Evolutionary conservation across 2,113 vertebrate genomes (phyloP).

Genomic region (Acinonyx jubatus): DNA sequence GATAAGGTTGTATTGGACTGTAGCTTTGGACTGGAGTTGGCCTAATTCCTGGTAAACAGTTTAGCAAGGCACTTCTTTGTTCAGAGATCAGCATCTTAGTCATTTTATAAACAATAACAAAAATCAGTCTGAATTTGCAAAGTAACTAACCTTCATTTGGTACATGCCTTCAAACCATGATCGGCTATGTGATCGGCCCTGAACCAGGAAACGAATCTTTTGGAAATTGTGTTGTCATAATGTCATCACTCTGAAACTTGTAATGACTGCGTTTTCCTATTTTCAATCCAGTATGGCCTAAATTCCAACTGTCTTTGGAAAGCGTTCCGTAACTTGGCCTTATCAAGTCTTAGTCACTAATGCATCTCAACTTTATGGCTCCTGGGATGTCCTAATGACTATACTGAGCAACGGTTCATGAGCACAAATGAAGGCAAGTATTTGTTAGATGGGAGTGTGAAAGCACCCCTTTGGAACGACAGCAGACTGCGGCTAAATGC

Average conservation of each 20-base stretch:
- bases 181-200: not conserved
- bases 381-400: not conserved
- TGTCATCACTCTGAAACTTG: not conserved
- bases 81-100: not conserved
- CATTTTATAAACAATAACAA: not conserved
- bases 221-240: not conserved
- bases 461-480: not conserved
- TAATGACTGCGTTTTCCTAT: not conserved
- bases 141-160: not conserved
- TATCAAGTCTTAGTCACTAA: not conserved
- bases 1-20: not conserved
- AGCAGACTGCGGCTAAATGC: not conserved
- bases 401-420: not conserved
- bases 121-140: not conserved
- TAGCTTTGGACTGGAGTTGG: not conserved
- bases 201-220: not conserved
- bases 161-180: not conserved
- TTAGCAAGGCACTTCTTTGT: not conserved
- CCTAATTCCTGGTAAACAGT: not conserved
- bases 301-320: slow-evolving; percentile 5
- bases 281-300: not conserved
- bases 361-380: not conserved
- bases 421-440: not conserved
- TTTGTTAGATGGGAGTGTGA: not conserved
- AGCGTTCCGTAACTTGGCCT: not conserved